Evolutionary conservation across 1,140 invertebrate species (phyloP).

Genomic region (Trichogramma pretiosum): DNA sequence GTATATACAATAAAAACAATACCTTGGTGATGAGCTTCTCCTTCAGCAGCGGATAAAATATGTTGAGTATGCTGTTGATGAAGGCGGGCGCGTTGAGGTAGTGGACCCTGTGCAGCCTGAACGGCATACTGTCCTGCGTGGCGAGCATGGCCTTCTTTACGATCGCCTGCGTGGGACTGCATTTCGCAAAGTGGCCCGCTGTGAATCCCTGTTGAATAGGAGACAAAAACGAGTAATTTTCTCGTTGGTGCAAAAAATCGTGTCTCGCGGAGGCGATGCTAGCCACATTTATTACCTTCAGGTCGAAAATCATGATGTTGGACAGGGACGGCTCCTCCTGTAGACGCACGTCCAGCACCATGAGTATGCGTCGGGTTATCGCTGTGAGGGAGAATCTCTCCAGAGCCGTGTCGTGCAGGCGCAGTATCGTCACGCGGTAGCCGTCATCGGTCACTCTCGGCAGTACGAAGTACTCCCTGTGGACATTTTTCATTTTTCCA

Average conservation of each 20-base stretch:
- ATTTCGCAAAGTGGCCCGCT: constrained; percentile 37
- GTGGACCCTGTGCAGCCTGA: constrained; percentile 34
- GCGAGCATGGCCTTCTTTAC: constrained; percentile 38
- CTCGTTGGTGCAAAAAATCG: neutral
- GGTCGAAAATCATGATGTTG: constrained; percentile 40
- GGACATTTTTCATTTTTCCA: too few species aligned
- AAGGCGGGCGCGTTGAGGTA: constrained; percentile 37
- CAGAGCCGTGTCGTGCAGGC: constrained; percentile 29
- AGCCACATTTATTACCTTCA: constrained; percentile 32
- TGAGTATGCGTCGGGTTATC: constrained; percentile 34
- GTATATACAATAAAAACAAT: neutral
- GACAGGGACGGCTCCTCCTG: constrained; percentile 37
- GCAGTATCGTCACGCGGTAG: constrained; percentile 37
- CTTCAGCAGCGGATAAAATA: constrained; percentile 40
- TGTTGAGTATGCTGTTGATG: constrained; percentile 31
- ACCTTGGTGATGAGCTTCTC: constrained; percentile 40
- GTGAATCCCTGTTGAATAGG: constrained; percentile 29
- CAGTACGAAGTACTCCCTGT: constrained; percentile 36
- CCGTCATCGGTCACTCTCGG: constrained; percentile 41
- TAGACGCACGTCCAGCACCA: constrained; percentile 38
- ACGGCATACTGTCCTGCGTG: constrained; percentile 41
- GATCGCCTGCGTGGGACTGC: constrained; percentile 33
- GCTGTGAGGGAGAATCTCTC: constrained; percentile 36
- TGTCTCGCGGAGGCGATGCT: too few species aligned
- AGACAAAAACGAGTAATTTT: neutral